Percentiles rank a stretch among this genome's conserved stretches.
These are phyloP conservation scores for Epizoanthus scotinus DNA, from an alignment of 92 coral and sea anemone species.

Conservation along the genomic window DNA sequence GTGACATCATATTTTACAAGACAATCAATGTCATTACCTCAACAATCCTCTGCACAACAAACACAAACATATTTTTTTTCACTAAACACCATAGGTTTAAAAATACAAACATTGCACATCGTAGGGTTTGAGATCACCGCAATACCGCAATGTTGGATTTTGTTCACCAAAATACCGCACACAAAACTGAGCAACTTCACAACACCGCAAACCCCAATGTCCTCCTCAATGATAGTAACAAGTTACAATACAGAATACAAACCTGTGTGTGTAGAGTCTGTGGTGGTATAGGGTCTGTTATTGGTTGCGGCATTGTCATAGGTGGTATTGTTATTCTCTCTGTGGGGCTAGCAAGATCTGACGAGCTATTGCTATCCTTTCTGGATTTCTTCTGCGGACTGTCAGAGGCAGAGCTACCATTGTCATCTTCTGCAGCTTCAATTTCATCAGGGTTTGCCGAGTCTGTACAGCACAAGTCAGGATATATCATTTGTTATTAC, in stretches of 20 bases:
- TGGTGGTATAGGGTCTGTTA: neutral
- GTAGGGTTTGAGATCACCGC: too few relatives aligned
- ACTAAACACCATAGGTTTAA: too few relatives aligned
- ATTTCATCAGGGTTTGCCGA: slow-evolving; percentile 82
- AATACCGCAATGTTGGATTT: too few relatives aligned
- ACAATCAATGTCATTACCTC: too few relatives aligned
- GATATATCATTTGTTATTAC: too few relatives aligned
- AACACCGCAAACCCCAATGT: too few relatives aligned
- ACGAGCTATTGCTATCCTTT: slow-evolving; percentile 82
- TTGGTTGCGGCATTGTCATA: slow-evolving; percentile 24
- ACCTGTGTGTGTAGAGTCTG: slow-evolving; percentile 32
- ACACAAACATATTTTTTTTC: too few relatives aligned
- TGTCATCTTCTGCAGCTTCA: slow-evolving; percentile 80
- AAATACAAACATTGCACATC: too few relatives aligned
- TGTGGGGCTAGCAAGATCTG: slow-evolving; percentile 77
- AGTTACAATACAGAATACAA: neutral
- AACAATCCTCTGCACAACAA: too few relatives aligned
- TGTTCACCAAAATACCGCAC: too few relatives aligned
- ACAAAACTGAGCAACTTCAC: neutral
- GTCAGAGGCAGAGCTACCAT: slow-evolving; percentile 74
- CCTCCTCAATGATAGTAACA: too few relatives aligned
- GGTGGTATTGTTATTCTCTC: slow-evolving; percentile 39
- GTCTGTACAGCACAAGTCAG: slow-evolving; percentile 41
- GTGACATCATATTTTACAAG: too few relatives aligned
- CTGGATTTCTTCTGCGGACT: slow-evolving; percentile 77